Evolutionary conservation across 2,797 vertebrate genomes (phyloP).

Genomic region (Spea hammondii): DNA sequence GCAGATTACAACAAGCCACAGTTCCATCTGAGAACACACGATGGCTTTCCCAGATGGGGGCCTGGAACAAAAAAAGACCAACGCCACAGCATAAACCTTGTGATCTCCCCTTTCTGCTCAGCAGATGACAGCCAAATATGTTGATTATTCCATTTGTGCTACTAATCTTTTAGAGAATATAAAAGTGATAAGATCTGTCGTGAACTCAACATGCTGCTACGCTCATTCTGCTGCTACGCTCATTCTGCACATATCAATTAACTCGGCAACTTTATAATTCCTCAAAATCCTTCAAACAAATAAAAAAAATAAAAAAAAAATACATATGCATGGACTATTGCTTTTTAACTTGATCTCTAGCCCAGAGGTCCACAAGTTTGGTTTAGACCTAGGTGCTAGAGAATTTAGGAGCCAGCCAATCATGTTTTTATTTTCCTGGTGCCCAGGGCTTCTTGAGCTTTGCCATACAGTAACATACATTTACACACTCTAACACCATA

Average conservation of each 20-base stretch:
- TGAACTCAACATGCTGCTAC: constrained; percentile 71
- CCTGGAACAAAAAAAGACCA: constrained; percentile 86
- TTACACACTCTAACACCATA: too few species aligned
- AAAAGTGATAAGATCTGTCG: constrained; percentile 75
- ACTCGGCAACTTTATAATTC: neutral
- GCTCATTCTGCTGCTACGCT: constrained; percentile 71
- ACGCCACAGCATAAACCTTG: constrained; percentile 81
- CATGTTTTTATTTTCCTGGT: too few species aligned
- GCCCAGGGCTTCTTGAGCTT: too few species aligned
- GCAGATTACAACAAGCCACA: constrained; percentile 94
- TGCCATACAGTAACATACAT: too few species aligned
- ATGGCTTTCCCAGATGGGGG: constrained; percentile 93
- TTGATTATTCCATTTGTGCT: constrained; percentile 85
- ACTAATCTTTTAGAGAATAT: constrained; percentile 76
- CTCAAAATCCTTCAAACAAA: neutral
- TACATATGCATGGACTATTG: too few species aligned
- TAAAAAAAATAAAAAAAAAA: too few species aligned
- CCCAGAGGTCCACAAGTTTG: too few species aligned
- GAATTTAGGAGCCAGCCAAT: too few species aligned
- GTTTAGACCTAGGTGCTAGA: too few species aligned
- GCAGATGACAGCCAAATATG: constrained; percentile 92
- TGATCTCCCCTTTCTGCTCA: constrained; percentile 91
- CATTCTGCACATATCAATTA: constrained; percentile 63
- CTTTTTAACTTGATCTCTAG: too few species aligned
- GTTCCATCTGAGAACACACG: constrained; percentile 94